Conservation (phyloP, 2,113 vertebrate genomes). For the Alouatta palliata region DNA sequence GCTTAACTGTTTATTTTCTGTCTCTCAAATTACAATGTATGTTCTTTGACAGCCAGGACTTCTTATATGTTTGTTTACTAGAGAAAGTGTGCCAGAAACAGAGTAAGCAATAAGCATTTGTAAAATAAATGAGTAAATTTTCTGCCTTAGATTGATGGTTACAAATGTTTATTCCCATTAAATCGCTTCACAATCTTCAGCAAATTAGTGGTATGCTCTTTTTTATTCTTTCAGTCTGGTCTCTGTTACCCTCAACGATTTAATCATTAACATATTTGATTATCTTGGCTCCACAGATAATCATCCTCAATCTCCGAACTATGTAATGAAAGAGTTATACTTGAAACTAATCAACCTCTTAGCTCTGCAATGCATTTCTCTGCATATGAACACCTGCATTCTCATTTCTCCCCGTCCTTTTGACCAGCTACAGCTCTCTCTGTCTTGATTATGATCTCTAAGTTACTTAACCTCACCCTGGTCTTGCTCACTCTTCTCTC, state of each 20-base stretch:
- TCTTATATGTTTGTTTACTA: not conserved
- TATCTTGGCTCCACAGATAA: not conserved
- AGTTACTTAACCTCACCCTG: not conserved
- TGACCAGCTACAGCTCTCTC: not conserved
- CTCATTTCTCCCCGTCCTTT: not conserved
- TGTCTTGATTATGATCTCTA: not conserved
- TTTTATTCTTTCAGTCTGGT: not conserved
- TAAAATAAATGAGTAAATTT: not conserved
- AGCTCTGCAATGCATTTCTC: not conserved
- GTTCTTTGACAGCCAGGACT: not conserved
- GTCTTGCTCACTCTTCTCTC: not conserved
- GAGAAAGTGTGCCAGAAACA: not conserved
- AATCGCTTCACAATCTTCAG: not conserved
- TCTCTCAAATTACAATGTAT: slow-evolving; percentile 7
- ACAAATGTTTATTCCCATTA: not conserved
- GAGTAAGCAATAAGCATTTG: not conserved
- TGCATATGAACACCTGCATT: not conserved
- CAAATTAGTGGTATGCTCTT: not conserved
- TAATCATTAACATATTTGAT: not conserved
- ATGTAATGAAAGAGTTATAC: not conserved
- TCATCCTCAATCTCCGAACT: not conserved
- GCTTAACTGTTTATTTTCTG: not conserved
- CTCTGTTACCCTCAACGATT: not conserved
- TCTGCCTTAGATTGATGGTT: not conserved
- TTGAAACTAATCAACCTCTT: not conserved